These are phyloP conservation scores for Phyllopteryx taeniolatus DNA, from an alignment of 2,113 vertebrate species.

Conservation along the genomic window DNA sequence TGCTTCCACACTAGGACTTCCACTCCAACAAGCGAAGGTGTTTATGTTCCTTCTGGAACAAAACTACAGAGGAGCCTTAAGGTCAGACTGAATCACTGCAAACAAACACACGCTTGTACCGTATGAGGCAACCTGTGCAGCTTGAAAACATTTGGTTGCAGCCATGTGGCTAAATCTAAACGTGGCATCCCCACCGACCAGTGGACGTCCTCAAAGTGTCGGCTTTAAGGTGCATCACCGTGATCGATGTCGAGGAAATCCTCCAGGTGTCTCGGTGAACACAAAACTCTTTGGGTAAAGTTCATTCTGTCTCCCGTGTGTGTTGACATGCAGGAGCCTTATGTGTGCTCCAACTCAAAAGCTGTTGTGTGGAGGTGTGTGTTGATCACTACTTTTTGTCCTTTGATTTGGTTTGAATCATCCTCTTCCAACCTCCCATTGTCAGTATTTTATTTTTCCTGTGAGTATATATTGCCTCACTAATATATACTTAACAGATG, in stretches of 20 bases:
- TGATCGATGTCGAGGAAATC: slow-evolving; percentile 13
- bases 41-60: background rate
- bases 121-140: slow-evolving; percentile 5
- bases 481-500: slow-evolving; percentile 77
- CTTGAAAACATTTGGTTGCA: background rate
- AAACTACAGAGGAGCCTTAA: background rate
- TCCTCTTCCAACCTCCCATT: slow-evolving; percentile 55
- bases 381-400: slow-evolving; percentile 25
- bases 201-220: background rate
- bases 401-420: slow-evolving; percentile 4
- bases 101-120: background rate
- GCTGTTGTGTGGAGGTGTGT: slow-evolving; percentile 33
- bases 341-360: slow-evolving; percentile 56
- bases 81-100: background rate
- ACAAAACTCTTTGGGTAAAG: slow-evolving; percentile 65
- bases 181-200: background rate
- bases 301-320: slow-evolving; percentile 66
- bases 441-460: slow-evolving; percentile 67
- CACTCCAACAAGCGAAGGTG: background rate
- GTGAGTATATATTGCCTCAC: slow-evolving; percentile 77
- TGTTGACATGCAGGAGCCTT: slow-evolving; percentile 55
- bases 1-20: background rate
- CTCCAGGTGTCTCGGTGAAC: slow-evolving; percentile 18
- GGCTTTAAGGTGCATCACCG: background rate
- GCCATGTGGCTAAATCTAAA: background rate